These are phyloP conservation scores for Acridotheres tristis DNA, from an alignment of 2,797 vertebrate genomes.

Conservation along the genomic window DNA sequence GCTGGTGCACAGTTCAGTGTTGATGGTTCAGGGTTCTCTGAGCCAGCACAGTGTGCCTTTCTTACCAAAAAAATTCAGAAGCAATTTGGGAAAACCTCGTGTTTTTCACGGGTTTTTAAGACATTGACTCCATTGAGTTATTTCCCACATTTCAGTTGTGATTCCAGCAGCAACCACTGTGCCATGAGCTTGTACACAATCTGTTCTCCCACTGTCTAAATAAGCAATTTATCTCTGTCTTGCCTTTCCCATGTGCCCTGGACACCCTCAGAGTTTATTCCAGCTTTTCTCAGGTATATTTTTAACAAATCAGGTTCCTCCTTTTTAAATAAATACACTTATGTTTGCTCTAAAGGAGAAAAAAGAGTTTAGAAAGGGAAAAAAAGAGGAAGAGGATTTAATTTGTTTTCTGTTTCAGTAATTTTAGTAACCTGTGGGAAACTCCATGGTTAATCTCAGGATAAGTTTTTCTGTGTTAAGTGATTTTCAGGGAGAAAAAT, in stretches of 20 bases:
- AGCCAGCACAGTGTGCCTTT: not conserved
- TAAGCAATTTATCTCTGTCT: not conserved
- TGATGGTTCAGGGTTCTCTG: not conserved
- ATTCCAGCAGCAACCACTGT: not conserved
- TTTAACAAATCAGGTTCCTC: not conserved
- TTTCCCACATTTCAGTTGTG: not conserved
- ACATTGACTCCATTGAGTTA: not conserved
- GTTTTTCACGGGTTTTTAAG: not conserved
- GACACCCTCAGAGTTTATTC: not conserved
- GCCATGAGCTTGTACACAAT: not conserved
- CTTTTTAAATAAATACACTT: not conserved
- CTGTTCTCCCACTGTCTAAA: not conserved
- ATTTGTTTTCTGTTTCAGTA: not conserved
- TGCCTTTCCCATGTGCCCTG: fast-evolving
- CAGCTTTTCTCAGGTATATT: not conserved
- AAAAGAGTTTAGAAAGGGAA: fast-evolving
- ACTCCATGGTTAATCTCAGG: not conserved
- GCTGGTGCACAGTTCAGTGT: not conserved
- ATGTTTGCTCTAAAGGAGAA: not conserved
- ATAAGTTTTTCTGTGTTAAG: not conserved
- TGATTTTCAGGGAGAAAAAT: not conserved
- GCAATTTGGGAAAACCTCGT: fast-evolving
- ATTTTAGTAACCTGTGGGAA: not conserved
- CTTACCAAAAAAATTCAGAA: not conserved
- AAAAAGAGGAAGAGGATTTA: fast-evolving